Evolutionary conservation across 2,113 vertebrate species (phyloP).

Genomic region (Melanerpes formicivorus): DNA sequence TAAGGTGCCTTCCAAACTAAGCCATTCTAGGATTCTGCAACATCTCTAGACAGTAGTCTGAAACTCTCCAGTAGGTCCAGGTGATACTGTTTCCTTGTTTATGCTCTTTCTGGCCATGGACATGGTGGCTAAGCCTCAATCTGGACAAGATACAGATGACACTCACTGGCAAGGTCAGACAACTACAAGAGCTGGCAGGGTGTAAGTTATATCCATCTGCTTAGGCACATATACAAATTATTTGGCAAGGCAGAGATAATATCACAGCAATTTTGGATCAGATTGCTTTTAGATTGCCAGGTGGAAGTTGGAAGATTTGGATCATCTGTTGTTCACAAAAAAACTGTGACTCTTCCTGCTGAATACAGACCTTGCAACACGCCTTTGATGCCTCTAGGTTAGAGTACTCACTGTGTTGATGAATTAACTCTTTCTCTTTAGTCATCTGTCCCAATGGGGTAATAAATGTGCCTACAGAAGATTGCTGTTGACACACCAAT

Average conservation of each 20-base stretch:
- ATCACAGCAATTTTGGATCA: constrained; percentile 52
- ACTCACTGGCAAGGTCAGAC: constrained; percentile 55
- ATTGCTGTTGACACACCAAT: neutral
- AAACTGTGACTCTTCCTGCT: neutral
- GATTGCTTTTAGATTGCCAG: constrained; percentile 32
- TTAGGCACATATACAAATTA: constrained; percentile 57
- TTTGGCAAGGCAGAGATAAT: constrained; percentile 40
- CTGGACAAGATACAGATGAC: neutral
- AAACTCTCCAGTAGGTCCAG: neutral
- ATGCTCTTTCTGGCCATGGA: neutral
- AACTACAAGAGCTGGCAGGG: constrained; percentile 26
- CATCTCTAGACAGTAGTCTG: neutral
- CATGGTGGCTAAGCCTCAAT: neutral
- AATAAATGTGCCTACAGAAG: neutral
- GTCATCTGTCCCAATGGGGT: neutral
- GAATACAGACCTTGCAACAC: neutral
- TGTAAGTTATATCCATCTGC: constrained; percentile 36
- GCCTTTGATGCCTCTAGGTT: neutral
- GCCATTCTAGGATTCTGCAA: no score
- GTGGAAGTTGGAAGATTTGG: constrained; percentile 42
- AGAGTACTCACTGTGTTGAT: neutral
- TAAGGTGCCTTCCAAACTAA: no score
- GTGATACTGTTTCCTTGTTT: neutral
- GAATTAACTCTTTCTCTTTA: neutral
- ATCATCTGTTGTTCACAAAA: constrained; percentile 47